phyloP scores from a whole-genome alignment of 2,888 invertebrate genomes.

The Sesamia inferens region DNA sequence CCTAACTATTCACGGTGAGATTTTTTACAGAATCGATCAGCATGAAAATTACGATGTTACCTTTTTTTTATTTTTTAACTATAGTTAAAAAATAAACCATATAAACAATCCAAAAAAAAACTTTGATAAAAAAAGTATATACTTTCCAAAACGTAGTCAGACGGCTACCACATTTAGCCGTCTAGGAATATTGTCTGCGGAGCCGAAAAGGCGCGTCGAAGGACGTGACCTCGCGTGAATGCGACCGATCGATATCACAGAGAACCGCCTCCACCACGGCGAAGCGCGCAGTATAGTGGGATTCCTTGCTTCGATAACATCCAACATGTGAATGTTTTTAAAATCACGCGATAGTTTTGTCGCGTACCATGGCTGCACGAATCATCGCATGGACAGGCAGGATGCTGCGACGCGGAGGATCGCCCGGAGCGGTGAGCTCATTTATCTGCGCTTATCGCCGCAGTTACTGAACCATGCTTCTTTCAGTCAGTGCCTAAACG shows the following conservation, averaged over 20 bases:
- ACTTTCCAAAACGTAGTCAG: conserved; percentile 27
- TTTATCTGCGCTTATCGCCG: conserved; percentile 87
- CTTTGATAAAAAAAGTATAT: neutral
- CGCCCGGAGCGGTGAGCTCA: conserved; percentile 88
- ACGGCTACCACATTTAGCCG: conserved; percentile 42
- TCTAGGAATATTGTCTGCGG: conserved; percentile 65
- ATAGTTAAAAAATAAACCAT: neutral
- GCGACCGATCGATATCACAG: conserved; percentile 85
- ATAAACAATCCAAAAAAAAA: neutral
- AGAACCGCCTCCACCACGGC: conserved; percentile 76
- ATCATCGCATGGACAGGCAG: conserved; percentile 85
- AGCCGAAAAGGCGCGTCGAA: conserved; percentile 88
- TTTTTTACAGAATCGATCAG: too few relatives aligned
- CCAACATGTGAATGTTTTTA: conserved; percentile 67
- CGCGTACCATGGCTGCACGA: conserved; percentile 78
- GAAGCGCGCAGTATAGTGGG: conserved; percentile 82
- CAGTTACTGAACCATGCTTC: conserved; percentile 78
- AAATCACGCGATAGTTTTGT: conserved; percentile 62
- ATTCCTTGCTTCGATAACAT: conserved; percentile 84
- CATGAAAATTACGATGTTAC: neutral
- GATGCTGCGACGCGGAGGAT: conserved; percentile 86
- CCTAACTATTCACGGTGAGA: too few relatives aligned
- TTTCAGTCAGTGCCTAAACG: conserved; percentile 87
- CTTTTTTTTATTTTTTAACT: neutral
- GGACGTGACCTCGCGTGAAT: conserved; percentile 88